These are phyloP conservation scores for Melanotaenia maccullochi DNA, from an alignment of 2,797 vertebrate genomes.

Conservation along the genomic window DNA sequence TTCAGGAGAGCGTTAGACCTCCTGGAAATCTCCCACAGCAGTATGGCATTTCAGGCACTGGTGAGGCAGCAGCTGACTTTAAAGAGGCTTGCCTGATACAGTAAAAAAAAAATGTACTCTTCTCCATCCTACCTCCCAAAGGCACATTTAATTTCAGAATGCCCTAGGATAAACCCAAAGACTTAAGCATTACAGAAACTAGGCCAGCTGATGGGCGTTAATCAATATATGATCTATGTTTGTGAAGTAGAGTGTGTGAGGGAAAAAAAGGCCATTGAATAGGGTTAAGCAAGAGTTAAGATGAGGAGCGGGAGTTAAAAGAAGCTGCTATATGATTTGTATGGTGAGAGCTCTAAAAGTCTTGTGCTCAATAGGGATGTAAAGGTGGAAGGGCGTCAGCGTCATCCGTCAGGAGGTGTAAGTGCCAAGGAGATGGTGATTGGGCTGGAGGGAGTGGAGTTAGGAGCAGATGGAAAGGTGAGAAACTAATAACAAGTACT, in stretches of 20 bases:
- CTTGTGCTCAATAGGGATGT: constrained; percentile 86
- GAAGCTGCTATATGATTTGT: constrained; percentile 4
- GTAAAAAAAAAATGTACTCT: constrained; percentile 6
- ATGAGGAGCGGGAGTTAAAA: neutral
- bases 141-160: constrained; percentile 52
- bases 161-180: constrained; percentile 39
- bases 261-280: constrained; percentile 22
- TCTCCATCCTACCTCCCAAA: constrained; percentile 29
- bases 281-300: constrained; percentile 4
- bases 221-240: constrained; percentile 42
- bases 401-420: constrained; percentile 91
- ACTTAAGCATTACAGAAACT: constrained; percentile 45
- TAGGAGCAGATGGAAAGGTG: constrained; percentile 98
- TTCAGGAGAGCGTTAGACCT: constrained; percentile 29
- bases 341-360: constrained; percentile 40
- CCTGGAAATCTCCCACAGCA: constrained; percentile 41
- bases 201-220: constrained; percentile 50
- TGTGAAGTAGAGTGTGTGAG: constrained; percentile 20
- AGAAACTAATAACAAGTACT: constrained; percentile 49
- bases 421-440: constrained; percentile 96
- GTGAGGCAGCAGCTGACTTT: constrained; percentile 44
- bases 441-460: constrained; percentile 96
- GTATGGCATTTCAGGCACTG: constrained; percentile 46
- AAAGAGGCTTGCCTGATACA: constrained; percentile 11
- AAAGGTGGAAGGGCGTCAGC: constrained; percentile 92